Conservation (phyloP, 1,140 invertebrate species). For the Gonatopus flavifemur region DNA sequence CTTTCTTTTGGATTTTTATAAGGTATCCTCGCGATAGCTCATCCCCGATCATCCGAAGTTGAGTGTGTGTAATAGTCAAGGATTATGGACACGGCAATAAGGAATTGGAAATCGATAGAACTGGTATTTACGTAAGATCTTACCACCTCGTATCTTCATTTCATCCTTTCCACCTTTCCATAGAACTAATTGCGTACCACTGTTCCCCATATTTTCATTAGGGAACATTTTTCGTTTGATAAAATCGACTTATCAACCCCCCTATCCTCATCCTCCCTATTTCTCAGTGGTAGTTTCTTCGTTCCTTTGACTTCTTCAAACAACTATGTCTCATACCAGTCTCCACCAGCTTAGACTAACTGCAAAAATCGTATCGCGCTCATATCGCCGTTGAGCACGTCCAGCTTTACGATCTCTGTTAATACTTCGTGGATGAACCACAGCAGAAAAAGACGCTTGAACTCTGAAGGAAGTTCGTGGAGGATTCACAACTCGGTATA, state of each 20-base stretch:
- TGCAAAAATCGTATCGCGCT: slow-evolving; percentile 24
- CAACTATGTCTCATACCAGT: too few species aligned
- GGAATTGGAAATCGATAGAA: slow-evolving; percentile 37
- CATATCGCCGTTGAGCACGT: slow-evolving; percentile 35
- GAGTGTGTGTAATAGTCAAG: slow-evolving; percentile 25
- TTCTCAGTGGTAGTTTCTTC: background rate
- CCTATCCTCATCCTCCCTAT: background rate
- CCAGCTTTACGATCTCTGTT: slow-evolving; percentile 40
- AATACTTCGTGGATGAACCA: slow-evolving; percentile 40
- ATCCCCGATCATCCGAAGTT: too few species aligned
- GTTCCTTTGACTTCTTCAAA: too few species aligned
- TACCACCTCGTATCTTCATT: background rate
- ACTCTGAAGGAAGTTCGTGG: slow-evolving; percentile 32
- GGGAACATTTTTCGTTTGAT: slow-evolving; percentile 42
- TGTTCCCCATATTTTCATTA: slow-evolving; percentile 14
- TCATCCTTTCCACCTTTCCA: slow-evolving; percentile 11
- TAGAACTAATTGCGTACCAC: slow-evolving; percentile 18
- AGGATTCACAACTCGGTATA: too few species aligned
- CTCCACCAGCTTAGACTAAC: too few species aligned
- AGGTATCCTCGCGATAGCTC: too few species aligned
- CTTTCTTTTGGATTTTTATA: too few species aligned
- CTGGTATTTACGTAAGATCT: slow-evolving; percentile 32
- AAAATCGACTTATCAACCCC: slow-evolving; percentile 49
- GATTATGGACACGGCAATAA: slow-evolving; percentile 30
- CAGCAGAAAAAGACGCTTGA: slow-evolving; percentile 22